Base-by-base conservation (phyloP, 2,888 invertebrate genomes). In the Trissoscelio sp. region DNA sequence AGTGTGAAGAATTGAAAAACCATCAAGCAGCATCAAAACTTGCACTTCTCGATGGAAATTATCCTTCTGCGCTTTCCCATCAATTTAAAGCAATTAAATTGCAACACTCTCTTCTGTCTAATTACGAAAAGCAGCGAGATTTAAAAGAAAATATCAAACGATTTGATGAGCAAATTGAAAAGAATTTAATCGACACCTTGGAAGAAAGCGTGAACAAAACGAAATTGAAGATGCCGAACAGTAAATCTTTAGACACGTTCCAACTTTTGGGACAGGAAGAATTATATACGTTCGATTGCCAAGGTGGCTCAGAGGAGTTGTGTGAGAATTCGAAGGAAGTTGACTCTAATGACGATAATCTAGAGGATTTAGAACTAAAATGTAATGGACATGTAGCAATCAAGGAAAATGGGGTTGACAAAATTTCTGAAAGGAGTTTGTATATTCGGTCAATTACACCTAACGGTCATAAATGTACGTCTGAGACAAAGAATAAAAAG, bases 1-100 rank as follows among this genome's bases (percentile, higher is more conserved):
- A 92, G 92, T 91, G 92, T 75, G 60, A 91, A 3, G 90, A 91
- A 74, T 83, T 92, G 44, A 90, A 90, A 58, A 92, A 93, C 83
- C 91, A 91, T 83, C 92, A 92, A 86, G 92, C 92, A 6, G 92
- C 92, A 28, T 91, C 92, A 1, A 92, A 92, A 83, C 83, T 93
- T 22, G 91, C 92, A 20, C 86, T 91, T 12, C 85, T 93, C 55
- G 92, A 92, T 20, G 89, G 91, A 44, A 91, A 92, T 77, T 90
- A 91, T 74, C 88, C 90, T 16, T 88, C 89, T 11, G 92, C 92
- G 7, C 86, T 92, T 14, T 87, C 86, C 5, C 91, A 92, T 81
- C 92, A 92, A 77, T 84, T 92, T 53, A 90, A 90, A 83, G 91
- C 82, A 1, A 51, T 79, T 1, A 73, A 77, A 75, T 31, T 5